phyloP scores from a whole-genome alignment of 2,888 invertebrate genomes.

The Rhopalosiphum nymphaeae region DNA sequence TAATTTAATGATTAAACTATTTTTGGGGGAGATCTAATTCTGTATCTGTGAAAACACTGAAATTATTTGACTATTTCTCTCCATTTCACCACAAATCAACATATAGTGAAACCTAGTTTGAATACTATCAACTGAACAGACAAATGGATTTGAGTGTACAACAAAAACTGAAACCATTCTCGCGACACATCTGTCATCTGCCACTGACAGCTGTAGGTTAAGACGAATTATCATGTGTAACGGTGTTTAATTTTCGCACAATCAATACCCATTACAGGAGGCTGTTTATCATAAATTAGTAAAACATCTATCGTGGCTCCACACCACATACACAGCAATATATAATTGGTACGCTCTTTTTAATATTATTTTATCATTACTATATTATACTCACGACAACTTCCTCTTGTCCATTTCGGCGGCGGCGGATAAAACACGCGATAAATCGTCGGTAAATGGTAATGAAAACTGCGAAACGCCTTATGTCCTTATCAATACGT shows the following conservation, averaged over 20 bases:
- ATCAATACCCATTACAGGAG: neutral
- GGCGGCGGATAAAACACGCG: neutral
- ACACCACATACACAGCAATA: neutral
- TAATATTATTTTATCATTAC: neutral
- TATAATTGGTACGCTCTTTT: neutral
- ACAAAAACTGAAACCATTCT: neutral
- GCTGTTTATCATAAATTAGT: neutral
- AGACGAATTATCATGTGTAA: neutral
- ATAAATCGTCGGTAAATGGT: neutral
- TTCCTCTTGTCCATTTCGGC: slow-evolving; percentile 48
- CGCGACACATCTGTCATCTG: neutral
- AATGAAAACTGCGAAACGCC: neutral
- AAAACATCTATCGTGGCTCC: neutral
- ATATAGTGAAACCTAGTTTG: neutral
- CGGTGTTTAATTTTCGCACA: neutral
- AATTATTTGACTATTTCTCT: neutral
- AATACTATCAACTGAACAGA: neutral
- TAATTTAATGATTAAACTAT: neutral
- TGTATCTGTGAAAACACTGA: neutral
- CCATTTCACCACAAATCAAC: neutral
- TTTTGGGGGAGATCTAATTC: neutral
- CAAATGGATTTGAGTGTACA: neutral
- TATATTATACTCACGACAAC: slow-evolving; percentile 24
- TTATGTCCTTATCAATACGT: neutral
- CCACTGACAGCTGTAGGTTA: neutral